phyloP scores from a whole-genome alignment of 2,113 vertebrate genomes.

The Cheilinus undulatus region DNA sequence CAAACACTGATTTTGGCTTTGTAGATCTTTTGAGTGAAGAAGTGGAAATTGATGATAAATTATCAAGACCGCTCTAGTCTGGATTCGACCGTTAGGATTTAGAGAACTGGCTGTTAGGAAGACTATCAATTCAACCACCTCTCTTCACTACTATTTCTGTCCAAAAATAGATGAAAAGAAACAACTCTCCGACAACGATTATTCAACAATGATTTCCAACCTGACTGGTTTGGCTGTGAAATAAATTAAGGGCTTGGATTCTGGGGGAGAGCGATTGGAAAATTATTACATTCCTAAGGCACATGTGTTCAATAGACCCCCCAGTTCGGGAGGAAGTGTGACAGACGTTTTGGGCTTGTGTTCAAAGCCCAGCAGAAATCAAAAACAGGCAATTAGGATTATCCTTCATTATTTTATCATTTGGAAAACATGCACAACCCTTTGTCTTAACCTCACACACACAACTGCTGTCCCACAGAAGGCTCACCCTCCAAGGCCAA shows the following conservation, averaged over 20 bases:
- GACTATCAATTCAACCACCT: slow-evolving; percentile 25
- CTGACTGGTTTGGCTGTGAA: slow-evolving; percentile 60
- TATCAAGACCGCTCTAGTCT: slow-evolving; percentile 18
- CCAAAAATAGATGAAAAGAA: slow-evolving; percentile 54
- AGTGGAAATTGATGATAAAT: slow-evolving; percentile 38
- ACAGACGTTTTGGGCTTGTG: slow-evolving; percentile 70
- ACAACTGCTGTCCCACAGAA: slow-evolving; percentile 7
- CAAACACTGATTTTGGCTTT: slow-evolving; percentile 28
- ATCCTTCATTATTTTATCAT: slow-evolving; percentile 70
- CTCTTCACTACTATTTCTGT: slow-evolving; percentile 21
- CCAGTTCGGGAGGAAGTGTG: slow-evolving; percentile 75
- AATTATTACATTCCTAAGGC: slow-evolving; percentile 73
- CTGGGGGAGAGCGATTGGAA: slow-evolving; percentile 48
- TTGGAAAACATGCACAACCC: slow-evolving; percentile 53
- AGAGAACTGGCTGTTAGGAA: not conserved
- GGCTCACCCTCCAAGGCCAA: not conserved
- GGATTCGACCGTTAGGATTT: slow-evolving; percentile 25
- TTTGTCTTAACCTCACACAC: slow-evolving; percentile 41
- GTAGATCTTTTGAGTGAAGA: slow-evolving; percentile 9
- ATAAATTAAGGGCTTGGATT: slow-evolving; percentile 49
- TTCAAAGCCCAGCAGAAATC: slow-evolving; percentile 73
- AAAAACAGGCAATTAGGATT: slow-evolving; percentile 78
- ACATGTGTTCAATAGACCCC: slow-evolving; percentile 78
- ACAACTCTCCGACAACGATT: slow-evolving; percentile 48
- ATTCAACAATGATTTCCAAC: slow-evolving; percentile 40